Evolutionary conservation across 2,797 vertebrate genomes (phyloP).

Genomic region (Parauchenoglanis punctatus): DNA sequence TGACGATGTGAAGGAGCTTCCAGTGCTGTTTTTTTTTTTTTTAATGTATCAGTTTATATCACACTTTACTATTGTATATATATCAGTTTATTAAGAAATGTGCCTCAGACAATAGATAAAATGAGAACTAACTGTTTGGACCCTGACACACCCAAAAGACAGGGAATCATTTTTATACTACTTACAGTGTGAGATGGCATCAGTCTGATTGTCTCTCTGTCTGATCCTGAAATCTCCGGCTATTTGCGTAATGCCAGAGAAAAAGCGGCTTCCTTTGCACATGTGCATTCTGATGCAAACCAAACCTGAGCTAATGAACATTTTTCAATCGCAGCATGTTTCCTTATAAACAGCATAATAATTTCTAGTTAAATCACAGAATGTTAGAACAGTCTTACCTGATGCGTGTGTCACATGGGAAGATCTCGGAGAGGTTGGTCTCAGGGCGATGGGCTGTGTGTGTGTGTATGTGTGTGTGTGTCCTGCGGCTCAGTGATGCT

Average conservation of each 20-base stretch:
- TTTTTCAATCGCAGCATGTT: neutral
- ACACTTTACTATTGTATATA: neutral
- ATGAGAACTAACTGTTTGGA: slow-evolving; percentile 1
- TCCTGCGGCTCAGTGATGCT: slow-evolving; percentile 25
- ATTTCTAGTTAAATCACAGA: neutral
- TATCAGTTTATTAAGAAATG: neutral
- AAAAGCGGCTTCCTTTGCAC: slow-evolving; percentile 1
- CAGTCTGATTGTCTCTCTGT: neutral
- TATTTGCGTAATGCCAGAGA: neutral
- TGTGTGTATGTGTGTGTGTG: neutral
- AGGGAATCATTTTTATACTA: neutral
- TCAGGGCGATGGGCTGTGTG: neutral
- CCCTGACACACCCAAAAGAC: neutral
- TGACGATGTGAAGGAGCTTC: neutral
- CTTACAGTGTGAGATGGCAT: neutral
- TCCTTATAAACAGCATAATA: neutral
- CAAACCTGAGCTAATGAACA: neutral
- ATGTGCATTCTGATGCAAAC: neutral
- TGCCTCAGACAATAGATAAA: neutral
- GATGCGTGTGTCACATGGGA: slow-evolving; percentile 25
- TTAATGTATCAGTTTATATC: neutral
- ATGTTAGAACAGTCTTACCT: slow-evolving; percentile 21
- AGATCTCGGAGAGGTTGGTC: slow-evolving; percentile 6
- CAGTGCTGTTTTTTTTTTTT: neutral
- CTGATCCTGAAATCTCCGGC: neutral